A percentile compares a stretch with the other conserved stretches of the same genome.
phyloP scores from a whole-genome alignment of 2,797 vertebrate genomes.

The Hemibagrus guttatus region DNA sequence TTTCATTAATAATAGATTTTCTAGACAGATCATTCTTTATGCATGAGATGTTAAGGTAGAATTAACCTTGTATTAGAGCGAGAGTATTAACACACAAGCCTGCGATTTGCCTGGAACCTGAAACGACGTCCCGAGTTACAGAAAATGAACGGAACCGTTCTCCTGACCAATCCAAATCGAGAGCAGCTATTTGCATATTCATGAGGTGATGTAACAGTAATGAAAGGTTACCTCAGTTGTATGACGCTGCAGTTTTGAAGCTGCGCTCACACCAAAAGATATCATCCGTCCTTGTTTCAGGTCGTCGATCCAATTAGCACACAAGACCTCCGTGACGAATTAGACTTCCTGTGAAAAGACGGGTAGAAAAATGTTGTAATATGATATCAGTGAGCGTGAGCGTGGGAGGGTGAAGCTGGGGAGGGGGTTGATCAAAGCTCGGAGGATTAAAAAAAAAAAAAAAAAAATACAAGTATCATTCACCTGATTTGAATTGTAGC shows the following conservation, averaged over 20 bases:
- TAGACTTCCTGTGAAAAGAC: conserved; percentile 58
- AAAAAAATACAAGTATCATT: conserved; percentile 89
- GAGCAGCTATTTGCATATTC: background rate
- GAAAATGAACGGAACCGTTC: background rate
- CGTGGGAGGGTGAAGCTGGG: conserved; percentile 18
- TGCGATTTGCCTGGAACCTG: background rate
- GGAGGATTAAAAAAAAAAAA: conserved; percentile 69
- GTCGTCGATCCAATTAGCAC: conserved; percentile 69
- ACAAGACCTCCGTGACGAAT: conserved; percentile 55
- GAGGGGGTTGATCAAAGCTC: conserved; percentile 58
- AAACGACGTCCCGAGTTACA: background rate
- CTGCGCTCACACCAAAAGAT: background rate
- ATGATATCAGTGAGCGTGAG: conserved; percentile 66
- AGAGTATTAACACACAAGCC: too few relatives aligned
- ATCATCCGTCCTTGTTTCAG: conserved; percentile 60
- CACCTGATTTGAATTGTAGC: conserved; percentile 99
- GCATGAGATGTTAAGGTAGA: background rate
- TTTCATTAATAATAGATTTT: too few relatives aligned
- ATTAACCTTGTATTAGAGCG: background rate
- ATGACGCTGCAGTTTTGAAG: background rate
- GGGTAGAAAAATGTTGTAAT: conserved; percentile 69
- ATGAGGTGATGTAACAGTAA: conserved; percentile 17
- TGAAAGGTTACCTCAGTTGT: background rate
- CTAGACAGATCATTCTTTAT: too few relatives aligned
- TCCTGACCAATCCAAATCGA: background rate